These are phyloP conservation scores for Gambusia yucatana DNA, from an alignment of 2,797 vertebrate genomes.

Conservation along the genomic window DNA sequence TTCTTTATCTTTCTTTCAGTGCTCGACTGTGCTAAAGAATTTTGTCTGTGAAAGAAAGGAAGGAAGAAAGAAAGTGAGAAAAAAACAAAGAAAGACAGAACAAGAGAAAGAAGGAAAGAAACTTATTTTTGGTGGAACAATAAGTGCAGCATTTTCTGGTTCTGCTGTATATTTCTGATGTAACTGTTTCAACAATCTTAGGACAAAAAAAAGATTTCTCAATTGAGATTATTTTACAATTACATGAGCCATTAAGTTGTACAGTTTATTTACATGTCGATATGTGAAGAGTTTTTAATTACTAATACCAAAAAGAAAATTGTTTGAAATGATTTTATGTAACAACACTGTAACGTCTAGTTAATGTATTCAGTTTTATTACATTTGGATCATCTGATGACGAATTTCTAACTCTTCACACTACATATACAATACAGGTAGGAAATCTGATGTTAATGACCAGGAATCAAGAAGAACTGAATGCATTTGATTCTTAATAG, in stretches of 20 bases:
- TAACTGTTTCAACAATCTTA: not conserved
- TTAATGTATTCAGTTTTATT: not conserved
- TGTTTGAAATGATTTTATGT: not conserved
- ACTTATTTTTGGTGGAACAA: not conserved
- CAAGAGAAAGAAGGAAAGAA: no score
- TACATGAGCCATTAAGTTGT: not conserved
- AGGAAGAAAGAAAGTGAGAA: no score
- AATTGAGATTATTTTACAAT: not conserved
- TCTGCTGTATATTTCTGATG: not conserved
- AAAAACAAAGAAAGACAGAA: no score
- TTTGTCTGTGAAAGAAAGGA: not conserved
- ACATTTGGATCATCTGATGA: not conserved
- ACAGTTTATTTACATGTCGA: not conserved
- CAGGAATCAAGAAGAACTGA: not conserved
- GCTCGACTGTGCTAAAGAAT: not conserved
- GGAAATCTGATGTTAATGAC: not conserved
- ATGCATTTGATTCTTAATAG: not conserved
- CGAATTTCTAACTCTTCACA: not conserved
- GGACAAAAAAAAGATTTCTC: not conserved
- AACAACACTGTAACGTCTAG: not conserved
- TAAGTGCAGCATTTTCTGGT: not conserved
- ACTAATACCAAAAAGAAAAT: not conserved
- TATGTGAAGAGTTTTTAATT: not conserved
- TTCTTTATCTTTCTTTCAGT: not conserved
- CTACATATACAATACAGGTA: not conserved